These are phyloP conservation scores for Epistrophe grossulariae DNA, from an alignment of 2,888 invertebrate genomes.

Conservation along the genomic window DNA sequence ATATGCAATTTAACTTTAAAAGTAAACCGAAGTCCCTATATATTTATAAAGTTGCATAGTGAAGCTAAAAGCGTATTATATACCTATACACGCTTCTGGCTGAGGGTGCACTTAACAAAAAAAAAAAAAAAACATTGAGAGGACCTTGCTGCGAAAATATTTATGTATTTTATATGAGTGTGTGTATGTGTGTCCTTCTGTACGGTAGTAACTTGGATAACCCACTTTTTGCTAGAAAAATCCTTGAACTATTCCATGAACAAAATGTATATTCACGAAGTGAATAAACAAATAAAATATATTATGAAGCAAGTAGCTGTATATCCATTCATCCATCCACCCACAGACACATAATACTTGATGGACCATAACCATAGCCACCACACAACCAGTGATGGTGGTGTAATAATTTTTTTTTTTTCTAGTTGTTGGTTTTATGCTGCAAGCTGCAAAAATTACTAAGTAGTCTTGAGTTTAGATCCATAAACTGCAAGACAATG, in stretches of 20 bases:
- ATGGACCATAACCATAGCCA: slow-evolving; percentile 20
- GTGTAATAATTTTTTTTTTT: slow-evolving; percentile 6
- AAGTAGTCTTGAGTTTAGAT: slow-evolving; percentile 40
- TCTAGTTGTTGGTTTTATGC: slow-evolving; percentile 37
- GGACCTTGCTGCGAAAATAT: slow-evolving; percentile 33
- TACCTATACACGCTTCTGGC: slow-evolving; percentile 26
- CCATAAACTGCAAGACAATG: slow-evolving; percentile 46
- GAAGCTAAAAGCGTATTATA: slow-evolving; percentile 13
- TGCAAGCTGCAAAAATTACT: slow-evolving; percentile 31
- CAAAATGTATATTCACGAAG: slow-evolving; percentile 24
- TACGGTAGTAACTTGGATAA: slow-evolving; percentile 39
- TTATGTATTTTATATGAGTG: neutral
- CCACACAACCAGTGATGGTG: slow-evolving; percentile 17
- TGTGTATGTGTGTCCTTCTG: slow-evolving; percentile 4
- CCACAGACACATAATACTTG: slow-evolving; percentile 15
- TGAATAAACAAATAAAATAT: slow-evolving; percentile 15
- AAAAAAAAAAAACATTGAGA: slow-evolving; percentile 16
- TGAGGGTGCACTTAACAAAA: slow-evolving; percentile 22
- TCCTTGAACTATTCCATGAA: slow-evolving; percentile 64
- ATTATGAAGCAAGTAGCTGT: slow-evolving; percentile 1
- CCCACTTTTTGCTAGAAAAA: slow-evolving; percentile 51
- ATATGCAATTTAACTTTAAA: slow-evolving; percentile 56
- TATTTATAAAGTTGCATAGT: slow-evolving; percentile 41
- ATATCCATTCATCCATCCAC: slow-evolving; percentile 6
- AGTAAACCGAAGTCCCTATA: slow-evolving; percentile 29